Evolutionary conservation across 1,140 invertebrate genomes (phyloP).

Genomic region (Penaeus chinensis): DNA sequence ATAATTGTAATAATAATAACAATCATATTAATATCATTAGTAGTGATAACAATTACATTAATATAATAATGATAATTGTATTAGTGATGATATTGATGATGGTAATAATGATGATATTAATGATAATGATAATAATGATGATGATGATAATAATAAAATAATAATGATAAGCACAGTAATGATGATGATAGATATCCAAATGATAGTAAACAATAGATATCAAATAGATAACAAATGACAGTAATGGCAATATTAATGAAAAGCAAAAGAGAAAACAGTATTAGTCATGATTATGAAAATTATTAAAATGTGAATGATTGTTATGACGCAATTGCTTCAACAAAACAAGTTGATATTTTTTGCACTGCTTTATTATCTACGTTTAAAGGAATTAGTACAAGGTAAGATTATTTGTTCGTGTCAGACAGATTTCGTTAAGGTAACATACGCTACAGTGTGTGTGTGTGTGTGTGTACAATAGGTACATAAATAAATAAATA

Average conservation of each 20-base stretch:
- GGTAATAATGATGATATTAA: too few species aligned
- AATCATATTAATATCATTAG: too few species aligned
- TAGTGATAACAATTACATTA: too few species aligned
- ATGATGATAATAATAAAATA: too few species aligned
- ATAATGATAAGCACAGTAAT: conserved; percentile 60
- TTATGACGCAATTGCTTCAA: background rate
- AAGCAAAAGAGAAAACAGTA: conserved; percentile 77
- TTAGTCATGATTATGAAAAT: conserved; percentile 69
- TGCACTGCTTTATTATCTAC: conserved; percentile 86
- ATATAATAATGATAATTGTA: too few species aligned
- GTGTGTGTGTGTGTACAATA: background rate
- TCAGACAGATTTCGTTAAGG: background rate
- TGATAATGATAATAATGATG: too few species aligned
- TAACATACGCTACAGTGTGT: background rate
- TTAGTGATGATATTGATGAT: too few species aligned
- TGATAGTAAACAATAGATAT: conserved; percentile 1
- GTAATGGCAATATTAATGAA: conserved; percentile 69
- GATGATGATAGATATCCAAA: conserved; percentile 58
- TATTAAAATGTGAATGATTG: background rate
- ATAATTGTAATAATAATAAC: too few species aligned
- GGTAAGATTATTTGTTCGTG: conserved; percentile 50
- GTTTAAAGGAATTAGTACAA: conserved; percentile 71
- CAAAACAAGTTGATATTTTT: conserved; percentile 23
- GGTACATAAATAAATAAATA: background rate
- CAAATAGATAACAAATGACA: conserved; percentile 26